Percentiles rank a stretch among this genome's conserved stretches.
phyloP scores from a whole-genome alignment of 2,797 vertebrate genomes.

The Diglossa cyanea region DNA sequence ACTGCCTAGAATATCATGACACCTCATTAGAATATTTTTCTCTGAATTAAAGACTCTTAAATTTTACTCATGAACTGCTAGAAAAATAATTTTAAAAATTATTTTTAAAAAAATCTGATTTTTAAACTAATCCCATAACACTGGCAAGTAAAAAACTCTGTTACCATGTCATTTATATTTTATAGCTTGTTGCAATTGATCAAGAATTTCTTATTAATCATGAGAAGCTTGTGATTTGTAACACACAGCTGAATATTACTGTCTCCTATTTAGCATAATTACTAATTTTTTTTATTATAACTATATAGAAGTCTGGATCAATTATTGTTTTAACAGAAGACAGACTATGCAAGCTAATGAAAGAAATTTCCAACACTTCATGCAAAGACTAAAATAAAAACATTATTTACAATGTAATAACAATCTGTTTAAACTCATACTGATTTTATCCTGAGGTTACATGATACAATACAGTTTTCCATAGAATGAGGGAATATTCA shows the following conservation, averaged over 20 bases:
- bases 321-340: background rate
- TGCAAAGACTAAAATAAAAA: background rate
- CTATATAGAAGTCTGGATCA: background rate
- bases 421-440: background rate
- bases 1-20: background rate
- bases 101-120: background rate
- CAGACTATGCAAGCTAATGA: background rate
- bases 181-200: background rate
- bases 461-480: too few relatives aligned
- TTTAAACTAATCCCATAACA: background rate
- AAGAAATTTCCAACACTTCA: background rate
- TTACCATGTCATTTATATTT: background rate
- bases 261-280: background rate
- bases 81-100: background rate
- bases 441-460: background rate
- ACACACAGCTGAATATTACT: background rate
- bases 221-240: background rate
- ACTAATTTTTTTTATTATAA: background rate
- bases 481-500: background rate
- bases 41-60: background rate
- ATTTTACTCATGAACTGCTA: background rate
- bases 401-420: background rate
- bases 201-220: background rate
- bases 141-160: background rate
- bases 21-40: background rate